These are phyloP conservation scores for Plagodis pulveraria DNA, from an alignment of 2,888 invertebrate genomes.

Conservation along the genomic window DNA sequence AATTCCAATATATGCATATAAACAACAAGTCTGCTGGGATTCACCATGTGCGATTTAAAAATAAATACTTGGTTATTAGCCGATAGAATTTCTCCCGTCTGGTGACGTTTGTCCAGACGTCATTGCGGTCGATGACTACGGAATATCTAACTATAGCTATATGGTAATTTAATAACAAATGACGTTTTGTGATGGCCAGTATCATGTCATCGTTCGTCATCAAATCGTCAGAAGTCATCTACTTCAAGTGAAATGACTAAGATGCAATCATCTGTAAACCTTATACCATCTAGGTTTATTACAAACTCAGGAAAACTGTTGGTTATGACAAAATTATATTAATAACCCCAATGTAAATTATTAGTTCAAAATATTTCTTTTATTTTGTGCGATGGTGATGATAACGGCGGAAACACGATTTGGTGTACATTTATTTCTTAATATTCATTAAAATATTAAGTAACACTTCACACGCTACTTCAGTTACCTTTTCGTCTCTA, in stretches of 20 bases:
- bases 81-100: slow-evolving; percentile 40
- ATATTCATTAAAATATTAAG: no score
- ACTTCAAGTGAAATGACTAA: background rate
- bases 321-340: background rate
- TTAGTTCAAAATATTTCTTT: slow-evolving; percentile 9
- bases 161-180: slow-evolving; percentile 31
- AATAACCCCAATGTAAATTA: slow-evolving; percentile 8
- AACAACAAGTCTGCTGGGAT: slow-evolving; percentile 41
- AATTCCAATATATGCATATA: slow-evolving; percentile 33
- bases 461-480: no score
- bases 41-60: slow-evolving; percentile 46
- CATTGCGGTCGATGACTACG: slow-evolving; percentile 41
- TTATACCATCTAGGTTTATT: no score
- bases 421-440: no score
- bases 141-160: slow-evolving; percentile 23
- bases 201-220: slow-evolving; percentile 1
- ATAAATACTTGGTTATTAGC: slow-evolving; percentile 41
- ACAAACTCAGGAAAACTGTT: no score
- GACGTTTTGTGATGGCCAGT: slow-evolving; percentile 32
- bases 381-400: slow-evolving; percentile 11
- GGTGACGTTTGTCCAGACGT: slow-evolving; percentile 43
- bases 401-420: slow-evolving; percentile 7
- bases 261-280: no score
- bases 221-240: no score
- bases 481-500: background rate